Conservation (phyloP, 2,888 invertebrate species). For the Coremacera marginata region DNA sequence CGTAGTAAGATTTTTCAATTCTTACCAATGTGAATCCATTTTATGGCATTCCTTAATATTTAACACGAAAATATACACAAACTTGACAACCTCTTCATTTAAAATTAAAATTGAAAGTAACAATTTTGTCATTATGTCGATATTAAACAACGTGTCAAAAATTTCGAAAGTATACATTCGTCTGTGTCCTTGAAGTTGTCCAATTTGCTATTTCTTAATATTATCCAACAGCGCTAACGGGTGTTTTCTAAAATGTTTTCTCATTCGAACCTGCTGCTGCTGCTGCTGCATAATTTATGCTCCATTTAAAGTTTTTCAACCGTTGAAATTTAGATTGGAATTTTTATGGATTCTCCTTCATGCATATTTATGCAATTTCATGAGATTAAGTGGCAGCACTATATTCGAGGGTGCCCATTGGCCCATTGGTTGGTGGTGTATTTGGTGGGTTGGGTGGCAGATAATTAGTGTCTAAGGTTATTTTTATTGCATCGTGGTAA, state of each 20-base stretch:
- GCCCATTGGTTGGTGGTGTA: too few species aligned
- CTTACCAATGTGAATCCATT: background rate
- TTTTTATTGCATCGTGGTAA: background rate
- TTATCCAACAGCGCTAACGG: too few species aligned
- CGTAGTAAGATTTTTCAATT: background rate
- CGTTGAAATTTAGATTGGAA: constrained; percentile 23
- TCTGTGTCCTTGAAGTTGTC: constrained; percentile 6
- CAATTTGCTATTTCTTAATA: background rate
- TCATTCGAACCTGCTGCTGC: too few species aligned
- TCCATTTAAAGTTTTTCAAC: constrained; percentile 27
- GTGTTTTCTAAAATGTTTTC: too few species aligned
- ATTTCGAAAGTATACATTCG: too few species aligned
- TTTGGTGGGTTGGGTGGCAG: background rate
- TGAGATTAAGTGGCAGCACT: constrained; percentile 9
- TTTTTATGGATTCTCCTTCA: constrained; percentile 26
- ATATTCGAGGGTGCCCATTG: background rate
- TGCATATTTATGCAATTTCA: constrained; percentile 10
- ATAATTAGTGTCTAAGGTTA: constrained; percentile 14
- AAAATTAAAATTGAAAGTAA: constrained; percentile 11
- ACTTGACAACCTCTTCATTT: background rate
- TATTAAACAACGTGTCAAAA: background rate
- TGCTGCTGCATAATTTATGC: constrained; percentile 17
- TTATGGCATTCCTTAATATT: background rate
- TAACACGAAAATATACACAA: background rate
- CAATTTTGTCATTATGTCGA: background rate